Percentiles rank a stretch among this genome's conserved stretches.
Evolutionary conservation across 2,888 invertebrate species (phyloP).

Genomic region (Erebia epiphron): DNA sequence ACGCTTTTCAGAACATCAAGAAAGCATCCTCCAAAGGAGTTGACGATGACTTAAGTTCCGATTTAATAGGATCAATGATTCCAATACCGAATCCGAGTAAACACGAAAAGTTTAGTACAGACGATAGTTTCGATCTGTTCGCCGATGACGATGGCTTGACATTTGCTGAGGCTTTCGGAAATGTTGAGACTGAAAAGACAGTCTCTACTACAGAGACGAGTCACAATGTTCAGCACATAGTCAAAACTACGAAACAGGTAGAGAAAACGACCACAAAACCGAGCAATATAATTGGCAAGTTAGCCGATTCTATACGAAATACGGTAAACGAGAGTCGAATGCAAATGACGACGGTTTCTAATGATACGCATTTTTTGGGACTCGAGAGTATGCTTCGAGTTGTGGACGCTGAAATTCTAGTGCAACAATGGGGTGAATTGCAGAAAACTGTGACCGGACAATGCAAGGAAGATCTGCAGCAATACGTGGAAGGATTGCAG

Average conservation of each 20-base stretch:
- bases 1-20: conserved; percentile 77
- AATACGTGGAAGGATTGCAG: conserved; percentile 83
- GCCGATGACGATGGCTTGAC: conserved; percentile 72
- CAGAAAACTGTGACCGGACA: conserved; percentile 71
- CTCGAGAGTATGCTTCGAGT: conserved; percentile 81
- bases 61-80: conserved; percentile 65
- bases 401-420: conserved; percentile 81
- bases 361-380: conserved; percentile 50
- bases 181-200: conserved; percentile 54
- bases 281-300: conserved; percentile 59
- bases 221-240: conserved; percentile 76
- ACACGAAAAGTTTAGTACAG: conserved; percentile 54
- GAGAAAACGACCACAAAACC: conserved; percentile 62
- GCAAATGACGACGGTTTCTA: conserved; percentile 47
- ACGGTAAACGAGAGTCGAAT: conserved; percentile 70
- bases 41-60: conserved; percentile 63
- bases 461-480: conserved; percentile 83
- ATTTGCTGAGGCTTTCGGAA: conserved; percentile 65
- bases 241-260: conserved; percentile 61
- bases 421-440: conserved; percentile 80
- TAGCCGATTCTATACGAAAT: conserved; percentile 63
- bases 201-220: conserved; percentile 67
- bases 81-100: conserved; percentile 47
- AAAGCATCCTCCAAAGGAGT: conserved; percentile 71
- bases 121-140: conserved; percentile 66